Evolutionary conservation across 2,113 vertebrate species (phyloP).

Genomic region (Tyrannus savana): DNA sequence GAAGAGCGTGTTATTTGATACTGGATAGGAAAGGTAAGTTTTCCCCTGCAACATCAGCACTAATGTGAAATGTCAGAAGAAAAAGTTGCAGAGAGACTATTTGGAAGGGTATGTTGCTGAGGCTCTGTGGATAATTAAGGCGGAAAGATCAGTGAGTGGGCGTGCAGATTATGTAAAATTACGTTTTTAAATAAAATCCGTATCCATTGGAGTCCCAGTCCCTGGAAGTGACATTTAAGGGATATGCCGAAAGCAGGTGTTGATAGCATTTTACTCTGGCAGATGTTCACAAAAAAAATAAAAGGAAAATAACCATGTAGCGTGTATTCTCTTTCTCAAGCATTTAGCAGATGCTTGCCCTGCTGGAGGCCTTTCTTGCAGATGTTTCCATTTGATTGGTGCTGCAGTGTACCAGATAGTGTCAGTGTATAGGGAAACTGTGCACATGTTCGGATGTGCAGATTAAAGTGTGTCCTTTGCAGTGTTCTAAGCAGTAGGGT

Average conservation of each 20-base stretch:
- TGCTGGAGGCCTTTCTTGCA: not conserved
- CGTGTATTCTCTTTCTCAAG: not conserved
- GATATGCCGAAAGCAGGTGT: not conserved
- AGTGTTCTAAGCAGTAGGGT: not conserved
- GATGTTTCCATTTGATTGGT: not conserved
- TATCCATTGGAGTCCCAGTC: not conserved
- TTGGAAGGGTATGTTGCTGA: not conserved
- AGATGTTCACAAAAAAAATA: not conserved
- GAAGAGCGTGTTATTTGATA: not conserved
- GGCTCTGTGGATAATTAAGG: not conserved
- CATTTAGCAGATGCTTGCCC: not conserved
- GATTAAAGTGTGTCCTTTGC: not conserved
- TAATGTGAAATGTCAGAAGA: not conserved
- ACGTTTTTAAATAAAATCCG: not conserved
- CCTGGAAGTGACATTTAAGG: not conserved
- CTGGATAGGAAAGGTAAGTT: not conserved
- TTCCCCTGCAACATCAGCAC: not conserved
- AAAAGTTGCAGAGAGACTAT: not conserved
- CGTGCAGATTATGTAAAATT: not conserved
- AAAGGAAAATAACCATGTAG: not conserved
- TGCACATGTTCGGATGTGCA: not conserved
- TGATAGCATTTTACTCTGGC: not conserved
- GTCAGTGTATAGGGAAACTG: not conserved
- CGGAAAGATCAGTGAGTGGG: not conserved
- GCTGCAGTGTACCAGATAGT: not conserved